These are phyloP conservation scores for Cephus pygmeus DNA, from an alignment of 2,888 invertebrate species.

Conservation along the genomic window DNA sequence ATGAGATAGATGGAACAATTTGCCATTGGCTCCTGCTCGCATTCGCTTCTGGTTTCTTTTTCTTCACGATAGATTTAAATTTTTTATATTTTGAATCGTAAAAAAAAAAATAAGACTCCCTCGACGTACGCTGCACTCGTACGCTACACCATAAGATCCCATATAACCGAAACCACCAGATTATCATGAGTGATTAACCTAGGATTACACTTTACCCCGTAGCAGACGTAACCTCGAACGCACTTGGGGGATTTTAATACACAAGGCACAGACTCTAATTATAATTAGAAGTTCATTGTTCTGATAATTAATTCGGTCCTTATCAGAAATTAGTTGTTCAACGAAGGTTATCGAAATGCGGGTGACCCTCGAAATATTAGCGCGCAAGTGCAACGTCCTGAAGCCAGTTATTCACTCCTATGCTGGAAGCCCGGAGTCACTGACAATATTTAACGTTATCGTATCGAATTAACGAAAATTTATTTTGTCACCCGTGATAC, in stretches of 20 bases:
- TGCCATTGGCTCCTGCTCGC: neutral
- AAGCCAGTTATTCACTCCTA: neutral
- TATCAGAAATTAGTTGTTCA: neutral
- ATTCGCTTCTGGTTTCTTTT: neutral
- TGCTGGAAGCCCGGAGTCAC: neutral
- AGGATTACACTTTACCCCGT: neutral
- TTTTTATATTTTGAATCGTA: neutral
- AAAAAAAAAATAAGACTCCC: neutral
- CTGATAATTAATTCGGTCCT: neutral
- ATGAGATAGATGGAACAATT: neutral
- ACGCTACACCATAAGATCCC: neutral
- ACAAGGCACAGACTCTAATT: neutral
- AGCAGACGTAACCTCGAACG: neutral
- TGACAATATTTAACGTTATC: neutral
- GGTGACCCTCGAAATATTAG: neutral
- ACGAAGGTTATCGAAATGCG: neutral
- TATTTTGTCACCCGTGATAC: neutral
- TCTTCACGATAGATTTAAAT: neutral
- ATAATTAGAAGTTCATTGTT: neutral
- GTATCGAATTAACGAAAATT: neutral
- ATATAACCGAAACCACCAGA: too few species aligned
- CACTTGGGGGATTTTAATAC: neutral
- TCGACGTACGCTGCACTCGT: neutral
- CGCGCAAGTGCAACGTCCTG: neutral
- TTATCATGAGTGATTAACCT: neutral